Percentiles rank a stretch among this genome's conserved stretches.
phyloP scores from a whole-genome alignment of 2,113 vertebrate genomes.

The Odocoileus hemionus region DNA sequence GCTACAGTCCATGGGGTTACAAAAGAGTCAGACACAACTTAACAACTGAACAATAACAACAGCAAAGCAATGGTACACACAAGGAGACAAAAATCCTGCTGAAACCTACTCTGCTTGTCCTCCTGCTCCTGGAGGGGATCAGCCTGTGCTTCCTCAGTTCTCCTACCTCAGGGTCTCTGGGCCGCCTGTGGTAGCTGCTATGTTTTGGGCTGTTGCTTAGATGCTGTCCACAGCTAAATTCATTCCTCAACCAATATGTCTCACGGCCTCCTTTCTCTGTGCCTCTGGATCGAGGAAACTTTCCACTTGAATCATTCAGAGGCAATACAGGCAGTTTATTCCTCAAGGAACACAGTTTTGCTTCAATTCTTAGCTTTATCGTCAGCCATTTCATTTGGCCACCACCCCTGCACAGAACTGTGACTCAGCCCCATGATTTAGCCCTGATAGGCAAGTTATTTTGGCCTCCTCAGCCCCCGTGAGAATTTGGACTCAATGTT shows the following conservation, averaged over 20 bases:
- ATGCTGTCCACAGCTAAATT: not conserved
- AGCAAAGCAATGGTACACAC: not conserved
- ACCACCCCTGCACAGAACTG: not conserved
- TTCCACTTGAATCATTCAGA: not conserved
- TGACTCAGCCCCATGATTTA: not conserved
- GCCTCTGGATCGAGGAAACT: not conserved
- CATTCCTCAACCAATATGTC: not conserved
- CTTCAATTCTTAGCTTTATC: not conserved
- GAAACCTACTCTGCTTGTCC: not conserved
- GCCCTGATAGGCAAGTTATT: conserved; percentile 33
- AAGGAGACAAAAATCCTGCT: not conserved
- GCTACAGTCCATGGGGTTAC: not conserved
- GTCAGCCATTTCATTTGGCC: not conserved
- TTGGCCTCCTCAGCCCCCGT: not conserved
- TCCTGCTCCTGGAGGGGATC: not conserved
- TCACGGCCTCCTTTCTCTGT: not conserved
- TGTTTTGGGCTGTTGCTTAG: not conserved
- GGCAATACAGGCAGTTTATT: not conserved
- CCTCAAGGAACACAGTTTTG: not conserved
- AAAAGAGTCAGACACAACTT: not conserved
- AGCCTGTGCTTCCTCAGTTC: not conserved
- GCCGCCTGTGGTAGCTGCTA: not conserved
- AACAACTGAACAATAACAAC: not conserved
- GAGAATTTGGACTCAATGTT: conserved; percentile 53
- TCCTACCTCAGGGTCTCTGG: not conserved